Evolutionary conservation across 2,797 vertebrate genomes (phyloP).

Genomic region (Chaenodraco wilsoni): DNA sequence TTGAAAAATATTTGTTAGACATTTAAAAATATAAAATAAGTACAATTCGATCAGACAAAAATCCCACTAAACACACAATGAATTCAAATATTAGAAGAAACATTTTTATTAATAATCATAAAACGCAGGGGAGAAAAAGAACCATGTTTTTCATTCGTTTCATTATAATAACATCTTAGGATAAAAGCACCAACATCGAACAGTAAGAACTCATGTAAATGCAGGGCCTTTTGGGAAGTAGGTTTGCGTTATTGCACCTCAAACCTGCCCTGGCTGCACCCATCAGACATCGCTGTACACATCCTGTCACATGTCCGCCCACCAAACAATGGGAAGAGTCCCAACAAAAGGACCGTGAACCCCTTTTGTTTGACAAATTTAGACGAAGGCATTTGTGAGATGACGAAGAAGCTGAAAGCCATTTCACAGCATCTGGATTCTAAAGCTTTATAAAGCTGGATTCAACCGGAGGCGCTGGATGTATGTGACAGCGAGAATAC

Average conservation of each 20-base stretch:
- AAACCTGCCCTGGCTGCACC: constrained; percentile 77
- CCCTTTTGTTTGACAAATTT: constrained; percentile 43
- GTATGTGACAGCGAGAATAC: constrained; percentile 58
- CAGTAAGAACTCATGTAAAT: constrained; percentile 76
- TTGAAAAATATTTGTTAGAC: too few relatives aligned
- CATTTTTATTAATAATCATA: constrained; percentile 84
- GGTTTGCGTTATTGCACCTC: constrained; percentile 85
- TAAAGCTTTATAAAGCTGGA: constrained; percentile 60
- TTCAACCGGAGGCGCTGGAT: constrained; percentile 34
- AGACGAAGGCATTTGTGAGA: constrained; percentile 70
- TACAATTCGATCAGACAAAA: constrained; percentile 21
- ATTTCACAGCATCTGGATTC: constrained; percentile 62
- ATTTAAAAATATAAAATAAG: background rate
- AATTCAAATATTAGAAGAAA: constrained; percentile 74
- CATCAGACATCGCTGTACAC: constrained; percentile 62
- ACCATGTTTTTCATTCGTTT: constrained; percentile 77
- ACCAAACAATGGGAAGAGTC: constrained; percentile 3
- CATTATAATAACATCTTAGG: constrained; percentile 82
- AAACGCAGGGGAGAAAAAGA: constrained; percentile 66
- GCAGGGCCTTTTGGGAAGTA: constrained; percentile 75
- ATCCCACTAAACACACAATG: constrained; percentile 18
- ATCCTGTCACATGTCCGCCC: constrained; percentile 35
- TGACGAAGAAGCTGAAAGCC: constrained; percentile 72
- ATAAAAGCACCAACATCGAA: constrained; percentile 86
- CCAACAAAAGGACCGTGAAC: constrained; percentile 40